These are phyloP conservation scores for Lepus europaeus DNA, from an alignment of 2,113 vertebrate species.

Conservation along the genomic window DNA sequence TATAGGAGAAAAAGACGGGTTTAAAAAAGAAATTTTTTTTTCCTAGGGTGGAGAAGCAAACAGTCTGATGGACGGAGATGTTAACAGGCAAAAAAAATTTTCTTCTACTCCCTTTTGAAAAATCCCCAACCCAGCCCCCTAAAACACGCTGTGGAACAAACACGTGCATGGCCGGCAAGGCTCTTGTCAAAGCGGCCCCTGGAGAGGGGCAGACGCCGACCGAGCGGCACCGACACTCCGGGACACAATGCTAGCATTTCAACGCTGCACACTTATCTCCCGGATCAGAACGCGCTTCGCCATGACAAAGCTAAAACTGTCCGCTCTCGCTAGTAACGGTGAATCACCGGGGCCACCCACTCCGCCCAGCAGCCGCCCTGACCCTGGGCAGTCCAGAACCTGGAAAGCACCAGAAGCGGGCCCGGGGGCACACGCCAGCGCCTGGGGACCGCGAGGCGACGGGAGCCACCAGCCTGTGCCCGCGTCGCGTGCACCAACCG, in stretches of 20 bases:
- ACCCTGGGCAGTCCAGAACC: constrained; percentile 76
- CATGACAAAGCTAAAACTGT: constrained; percentile 72
- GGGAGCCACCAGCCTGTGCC: no score
- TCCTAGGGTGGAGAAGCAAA: no score
- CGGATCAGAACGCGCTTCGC: background rate
- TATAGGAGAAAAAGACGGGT: background rate
- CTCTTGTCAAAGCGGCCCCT: background rate
- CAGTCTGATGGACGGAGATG: no score
- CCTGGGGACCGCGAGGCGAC: no score
- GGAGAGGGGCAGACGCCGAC: background rate
- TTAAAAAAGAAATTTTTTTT: background rate
- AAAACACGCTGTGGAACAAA: background rate
- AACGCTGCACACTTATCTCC: background rate
- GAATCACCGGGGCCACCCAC: constrained; percentile 78
- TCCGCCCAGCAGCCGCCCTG: constrained; percentile 83
- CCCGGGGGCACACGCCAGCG: background rate
- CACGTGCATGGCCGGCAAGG: background rate
- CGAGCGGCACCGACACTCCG: background rate
- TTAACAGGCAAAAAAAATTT: background rate
- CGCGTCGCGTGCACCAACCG: no score
- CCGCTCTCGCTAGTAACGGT: constrained; percentile 75
- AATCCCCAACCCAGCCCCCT: background rate
- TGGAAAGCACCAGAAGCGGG: constrained; percentile 79
- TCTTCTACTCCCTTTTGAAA: background rate
- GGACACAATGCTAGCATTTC: background rate